Percentiles rank a stretch among this genome's conserved stretches.
Evolutionary conservation across 2,113 vertebrate genomes (phyloP).

Genomic region (Lanius ludovicianus): DNA sequence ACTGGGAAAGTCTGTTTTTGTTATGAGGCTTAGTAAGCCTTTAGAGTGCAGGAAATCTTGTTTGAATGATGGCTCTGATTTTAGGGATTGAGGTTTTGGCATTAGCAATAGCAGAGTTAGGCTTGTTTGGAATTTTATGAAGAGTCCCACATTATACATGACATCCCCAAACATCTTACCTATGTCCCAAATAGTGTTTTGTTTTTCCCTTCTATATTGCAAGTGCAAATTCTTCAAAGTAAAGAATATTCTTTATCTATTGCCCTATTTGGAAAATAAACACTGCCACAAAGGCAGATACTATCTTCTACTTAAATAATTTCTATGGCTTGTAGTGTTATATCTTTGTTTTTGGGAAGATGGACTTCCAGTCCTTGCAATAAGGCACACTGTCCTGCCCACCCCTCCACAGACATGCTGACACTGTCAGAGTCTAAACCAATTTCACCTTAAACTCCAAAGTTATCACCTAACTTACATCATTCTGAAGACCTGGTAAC

Average conservation of each 20-base stretch:
- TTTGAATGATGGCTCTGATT: not conserved
- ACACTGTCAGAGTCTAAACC: not conserved
- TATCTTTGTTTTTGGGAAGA: constrained; percentile 18
- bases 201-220: not conserved
- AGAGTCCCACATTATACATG: not conserved
- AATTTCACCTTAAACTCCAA: not conserved
- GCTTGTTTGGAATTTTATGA: not conserved
- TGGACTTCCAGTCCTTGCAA: not conserved
- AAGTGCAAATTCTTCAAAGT: not conserved
- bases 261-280: constrained; percentile 33
- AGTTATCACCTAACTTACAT: constrained; percentile 40
- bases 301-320: constrained; percentile 16
- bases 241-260: not conserved
- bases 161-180: not conserved
- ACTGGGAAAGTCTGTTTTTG: not conserved
- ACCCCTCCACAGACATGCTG: not conserved
- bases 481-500: not conserved
- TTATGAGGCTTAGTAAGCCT: not conserved
- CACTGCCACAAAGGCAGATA: not conserved
- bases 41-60: not conserved
- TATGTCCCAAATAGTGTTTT: not conserved
- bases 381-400: not conserved
- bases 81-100: not conserved
- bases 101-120: not conserved
- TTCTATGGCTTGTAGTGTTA: not conserved